Base-by-base conservation (phyloP, 2,888 invertebrate species). In the Tetramorium bicarinatum region DNA sequence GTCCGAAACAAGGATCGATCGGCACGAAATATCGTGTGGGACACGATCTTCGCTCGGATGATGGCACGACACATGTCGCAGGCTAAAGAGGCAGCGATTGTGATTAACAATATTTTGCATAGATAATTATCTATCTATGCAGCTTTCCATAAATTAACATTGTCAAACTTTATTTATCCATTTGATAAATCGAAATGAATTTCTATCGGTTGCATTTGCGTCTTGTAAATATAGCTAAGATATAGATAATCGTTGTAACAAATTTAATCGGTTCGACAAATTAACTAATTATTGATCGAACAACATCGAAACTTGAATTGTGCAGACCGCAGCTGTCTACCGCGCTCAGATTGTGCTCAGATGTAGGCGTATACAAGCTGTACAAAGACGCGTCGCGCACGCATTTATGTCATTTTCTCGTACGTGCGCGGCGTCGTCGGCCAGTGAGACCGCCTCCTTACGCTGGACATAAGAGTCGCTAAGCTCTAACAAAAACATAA, bases 401-500 rank as follows among this genome's bases (percentile, higher is more conserved):
- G 21, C 44, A 59, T 11, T 6, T 56, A 25, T 34, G 38, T 25
- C 25, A 59, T 69, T 9, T 8, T 64, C 2, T 13, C 7, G 11
- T n/a, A 66, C 41, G 25, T 56, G 41, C 66, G 13, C 34, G 29
- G 21, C 47, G 38, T 41, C 41, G 3, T 91, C 90, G 87, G 80
- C 66, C 69, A 72, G 67, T 67, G 29, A 81, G 80, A 82, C 76
- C 74, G 82, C 75, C 77, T 76, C 79, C 74, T 86, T 76, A 72
- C 81, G 85, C 83, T 75, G 85, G 82, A 83, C 82, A 90, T 77
- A 84, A 87, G 85, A 87, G 84, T 85, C 84, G 84, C 66, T 82
- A 89, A 84, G 75, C 71, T 85, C 83, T 87, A 88, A 88, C 66
- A 74, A 85, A 84, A 79, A 82, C 69, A 90, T 85, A 89, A 89